Evolutionary conservation across 1,140 invertebrate species (phyloP).

Genomic region (Ceratosolen fusciceps): DNA sequence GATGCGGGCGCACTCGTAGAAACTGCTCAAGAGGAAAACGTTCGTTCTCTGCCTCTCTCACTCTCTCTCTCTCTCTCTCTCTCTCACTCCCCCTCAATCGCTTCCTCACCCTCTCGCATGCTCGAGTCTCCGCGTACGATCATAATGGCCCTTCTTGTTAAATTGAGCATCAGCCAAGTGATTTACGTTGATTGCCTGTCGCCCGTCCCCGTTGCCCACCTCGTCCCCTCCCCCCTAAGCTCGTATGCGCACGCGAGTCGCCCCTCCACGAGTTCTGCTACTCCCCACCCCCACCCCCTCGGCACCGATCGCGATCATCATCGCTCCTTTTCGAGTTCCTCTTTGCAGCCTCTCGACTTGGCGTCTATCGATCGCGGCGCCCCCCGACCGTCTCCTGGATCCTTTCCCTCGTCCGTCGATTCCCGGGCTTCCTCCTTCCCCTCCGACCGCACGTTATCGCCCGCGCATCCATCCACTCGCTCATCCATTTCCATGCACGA

Average conservation of each 20-base stretch:
- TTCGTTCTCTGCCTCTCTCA: constrained; percentile 7
- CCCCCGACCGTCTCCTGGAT: no score
- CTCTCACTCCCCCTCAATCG: constrained; percentile 4
- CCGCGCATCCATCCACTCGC: no score
- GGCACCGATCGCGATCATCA: constrained; percentile 25
- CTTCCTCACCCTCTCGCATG: constrained; percentile 55
- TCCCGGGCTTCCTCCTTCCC: no score
- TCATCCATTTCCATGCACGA: no score
- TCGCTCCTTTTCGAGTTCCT: not conserved
- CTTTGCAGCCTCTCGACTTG: not conserved
- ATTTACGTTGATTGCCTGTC: constrained; percentile 70
- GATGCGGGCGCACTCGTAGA: not conserved
- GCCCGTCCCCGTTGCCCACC: constrained; percentile 21
- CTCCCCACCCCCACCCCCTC: not conserved
- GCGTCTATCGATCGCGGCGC: no score
- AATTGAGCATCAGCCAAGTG: constrained; percentile 71
- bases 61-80: constrained; percentile 22
- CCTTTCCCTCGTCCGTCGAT: not conserved
- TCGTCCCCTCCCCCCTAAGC: not conserved
- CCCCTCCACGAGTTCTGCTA: not conserved
- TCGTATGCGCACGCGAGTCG: not conserved
- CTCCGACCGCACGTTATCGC: no score
- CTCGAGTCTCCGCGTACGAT: constrained; percentile 60
- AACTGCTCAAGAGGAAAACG: not conserved
- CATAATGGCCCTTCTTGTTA: constrained; percentile 71